Evolutionary conservation across 2,113 vertebrate species (phyloP), one percentile per base, ranked within the genome.

Genomic region (Rhinopomastus cyanomelas): DNA sequence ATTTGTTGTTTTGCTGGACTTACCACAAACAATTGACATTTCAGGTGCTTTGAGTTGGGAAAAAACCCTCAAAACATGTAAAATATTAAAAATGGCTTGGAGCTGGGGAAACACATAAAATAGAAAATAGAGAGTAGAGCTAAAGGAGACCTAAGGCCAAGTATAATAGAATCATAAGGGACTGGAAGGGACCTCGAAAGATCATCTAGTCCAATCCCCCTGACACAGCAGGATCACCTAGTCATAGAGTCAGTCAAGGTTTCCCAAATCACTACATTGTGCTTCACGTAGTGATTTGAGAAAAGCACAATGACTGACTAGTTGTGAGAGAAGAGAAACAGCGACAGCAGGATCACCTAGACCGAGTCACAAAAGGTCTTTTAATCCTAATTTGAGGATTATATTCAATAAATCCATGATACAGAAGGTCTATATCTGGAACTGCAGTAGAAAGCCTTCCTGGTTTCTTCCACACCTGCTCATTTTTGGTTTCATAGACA

Each of bases 161-260:
- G 22, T 21, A 32, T 3, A 2, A 59, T 1, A 60, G 39, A 25
- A n/a, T n/a, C n/a, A n/a, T n/a, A n/a, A n/a, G n/a, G n/a, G n/a
- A n/a, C n/a, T n/a, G n/a, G n/a, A n/a, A n/a, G n/a, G n/a, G n/a
- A n/a, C n/a, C n/a, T n/a, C n/a, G n/a, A n/a, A n/a, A n/a, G n/a
- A n/a, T n/a, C n/a, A n/a, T n/a, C n/a, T n/a, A n/a, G n/a, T n/a
- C n/a, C n/a, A n/a, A n/a, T n/a, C n/a, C n/a, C n/a, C n/a, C n/a
- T n/a, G n/a, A n/a, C n/a, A n/a, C n/a, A n/a, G n/a, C n/a, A n/a
- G n/a, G n/a, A n/a, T n/a, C n/a, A n/a, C n/a, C n/a, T n/a, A n/a
- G n/a, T n/a, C n/a, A n/a, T n/a, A n/a, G n/a, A n/a, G n/a, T n/a
- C n/a, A n/a, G n/a, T n/a, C n/a, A n/a, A n/a, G n/a, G n/a, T n/a